phyloP scores from a whole-genome alignment of 2,797 vertebrate genomes.

The Alectoris magna region DNA sequence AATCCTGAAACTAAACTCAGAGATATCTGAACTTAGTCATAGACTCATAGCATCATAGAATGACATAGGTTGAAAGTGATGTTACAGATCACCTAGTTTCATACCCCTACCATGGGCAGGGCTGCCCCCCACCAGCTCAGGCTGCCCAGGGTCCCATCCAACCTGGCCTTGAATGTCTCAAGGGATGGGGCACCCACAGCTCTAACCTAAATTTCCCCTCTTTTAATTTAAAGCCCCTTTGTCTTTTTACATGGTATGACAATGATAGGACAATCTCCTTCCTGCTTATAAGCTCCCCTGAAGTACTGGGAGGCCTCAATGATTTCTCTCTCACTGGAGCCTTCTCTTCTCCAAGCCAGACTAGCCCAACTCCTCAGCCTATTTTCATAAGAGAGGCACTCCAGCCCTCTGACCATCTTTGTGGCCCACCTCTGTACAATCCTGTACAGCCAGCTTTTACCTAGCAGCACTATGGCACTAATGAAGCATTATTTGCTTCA shows the following conservation, averaged over 20 bases:
- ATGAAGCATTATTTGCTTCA: accelerated
- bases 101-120: background rate
- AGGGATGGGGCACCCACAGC: background rate
- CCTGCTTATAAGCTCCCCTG: background rate
- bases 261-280: background rate
- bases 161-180: background rate
- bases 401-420: background rate
- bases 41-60: background rate
- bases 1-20: background rate
- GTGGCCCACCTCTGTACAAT: background rate
- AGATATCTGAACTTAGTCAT: background rate
- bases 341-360: background rate
- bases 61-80: background rate
- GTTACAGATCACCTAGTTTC: background rate
- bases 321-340: background rate
- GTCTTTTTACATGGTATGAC: background rate
- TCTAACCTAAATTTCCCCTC: background rate
- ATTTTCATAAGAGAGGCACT: background rate
- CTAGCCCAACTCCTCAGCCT: background rate
- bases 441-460: background rate
- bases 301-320: background rate
- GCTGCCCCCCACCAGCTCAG: background rate
- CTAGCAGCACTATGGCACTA: background rate
- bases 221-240: background rate
- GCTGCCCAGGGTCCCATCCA: background rate